Evolutionary conservation across 2,888 invertebrate species (phyloP), one percentile per base, ranked within the genome.

Genomic region (Ophion ventricosus): DNA sequence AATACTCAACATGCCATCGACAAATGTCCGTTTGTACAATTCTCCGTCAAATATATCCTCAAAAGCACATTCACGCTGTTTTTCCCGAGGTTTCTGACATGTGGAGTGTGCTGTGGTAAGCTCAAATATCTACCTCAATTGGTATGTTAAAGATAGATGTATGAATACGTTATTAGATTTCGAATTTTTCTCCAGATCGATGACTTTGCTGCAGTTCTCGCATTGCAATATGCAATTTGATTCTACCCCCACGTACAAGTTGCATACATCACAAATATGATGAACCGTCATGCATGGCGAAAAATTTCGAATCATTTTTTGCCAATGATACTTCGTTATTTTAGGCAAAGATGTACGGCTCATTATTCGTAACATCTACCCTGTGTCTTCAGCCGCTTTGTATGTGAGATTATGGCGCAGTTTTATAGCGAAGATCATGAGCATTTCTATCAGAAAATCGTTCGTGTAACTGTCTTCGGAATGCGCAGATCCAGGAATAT

Each of bases 31-130:
- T 29, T 29, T 29, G 29, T 29, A 29, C 4, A 29, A 29, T 29
- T 29, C 29, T 73, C 82, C 82, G 29, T 82, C 77, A 49, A 59
- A 66, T 35, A 82, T 82, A 66, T 82, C 77, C 54, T 82, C 82
- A 29, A 77, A 23, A 54, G 77, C 82, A 25, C 35, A 64, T 73
- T 72, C 59, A 66, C 54, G n/a, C n/a, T 72, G 49, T 77, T 77
- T 82, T 70, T 43, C 40, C 43, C 61, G 74, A n/a, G 17, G 23
- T 35, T 66, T n/a, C 17, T 64, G 59, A 29, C 66, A 82, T 56
- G 17, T 14, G 8, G 20, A 20, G 57, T 81, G 80, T 10, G 80
- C 73, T 59, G 26, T 20, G n/a, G 80, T 80, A n/a, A 67, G 43
- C 49, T 80, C 73, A 14, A 80, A 80, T 20, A 80, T 74, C 67